A percentile compares a stretch with the other conserved stretches of the same genome.
These are phyloP conservation scores for Pangasius macronema DNA, from an alignment of 2,797 vertebrate species.

Conservation along the genomic window DNA sequence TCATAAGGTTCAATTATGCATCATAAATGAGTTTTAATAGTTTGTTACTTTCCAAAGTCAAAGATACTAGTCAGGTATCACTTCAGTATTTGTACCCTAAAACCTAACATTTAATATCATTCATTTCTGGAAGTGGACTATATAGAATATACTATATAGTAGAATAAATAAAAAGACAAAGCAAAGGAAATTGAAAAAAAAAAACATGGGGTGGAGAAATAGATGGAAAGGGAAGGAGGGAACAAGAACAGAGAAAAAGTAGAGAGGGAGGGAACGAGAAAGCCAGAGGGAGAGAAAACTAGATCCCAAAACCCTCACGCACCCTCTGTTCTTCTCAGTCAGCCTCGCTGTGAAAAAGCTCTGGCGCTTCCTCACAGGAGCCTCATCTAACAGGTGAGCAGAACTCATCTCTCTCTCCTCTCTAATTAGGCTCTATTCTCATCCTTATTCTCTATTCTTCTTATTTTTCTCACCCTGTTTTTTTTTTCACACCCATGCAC, in stretches of 20 bases:
- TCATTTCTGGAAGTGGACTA: background rate
- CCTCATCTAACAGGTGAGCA: constrained; percentile 52
- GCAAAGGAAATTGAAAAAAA: constrained; percentile 64
- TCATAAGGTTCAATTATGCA: background rate
- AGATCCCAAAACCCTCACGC: constrained; percentile 51
- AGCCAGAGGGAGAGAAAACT: constrained; percentile 48
- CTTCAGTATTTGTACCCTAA: background rate
- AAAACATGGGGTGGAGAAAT: constrained; percentile 48
- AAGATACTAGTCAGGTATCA: background rate
- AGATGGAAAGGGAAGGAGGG: constrained; percentile 62
- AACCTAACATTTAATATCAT: background rate
- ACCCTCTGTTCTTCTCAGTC: constrained; percentile 49
- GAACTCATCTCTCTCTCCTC: background rate
- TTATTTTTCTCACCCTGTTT: constrained; percentile 52
- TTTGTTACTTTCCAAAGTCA: background rate
- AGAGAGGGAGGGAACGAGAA: constrained; percentile 13
- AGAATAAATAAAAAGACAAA: constrained; percentile 56
- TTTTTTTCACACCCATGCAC: constrained; percentile 49
- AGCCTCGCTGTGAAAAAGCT: constrained; percentile 21
- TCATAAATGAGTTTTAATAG: background rate
- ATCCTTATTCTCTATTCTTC: constrained; percentile 56
- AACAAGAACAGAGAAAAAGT: constrained; percentile 45
- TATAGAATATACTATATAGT: no score
- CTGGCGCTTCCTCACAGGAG: constrained; percentile 23
- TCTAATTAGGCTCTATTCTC: background rate